Percentiles rank a stretch among this genome's conserved stretches.
phyloP scores from a whole-genome alignment of 2,113 vertebrate genomes.

The Cyphomyrus plagiostoma region DNA sequence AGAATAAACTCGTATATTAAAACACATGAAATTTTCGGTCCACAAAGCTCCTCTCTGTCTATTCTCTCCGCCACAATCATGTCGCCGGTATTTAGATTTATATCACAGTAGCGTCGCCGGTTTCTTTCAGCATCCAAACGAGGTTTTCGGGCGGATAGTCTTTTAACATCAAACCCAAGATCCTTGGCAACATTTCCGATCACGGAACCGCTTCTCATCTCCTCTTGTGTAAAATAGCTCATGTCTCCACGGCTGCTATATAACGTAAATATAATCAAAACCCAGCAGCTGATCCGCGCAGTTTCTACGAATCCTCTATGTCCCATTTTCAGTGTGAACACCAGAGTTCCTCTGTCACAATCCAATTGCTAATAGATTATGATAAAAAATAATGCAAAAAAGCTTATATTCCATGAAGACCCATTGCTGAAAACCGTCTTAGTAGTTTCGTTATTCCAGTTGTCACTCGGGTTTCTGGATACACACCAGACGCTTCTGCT shows the following conservation, averaged over 20 bases:
- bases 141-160: constrained; percentile 36
- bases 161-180: constrained; percentile 1
- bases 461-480: neutral
- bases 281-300: neutral
- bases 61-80: neutral
- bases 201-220: constrained; percentile 43
- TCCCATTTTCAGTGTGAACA: neutral
- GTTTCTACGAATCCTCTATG: neutral
- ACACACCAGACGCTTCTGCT: neutral
- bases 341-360: neutral
- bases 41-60: constrained; percentile 40
- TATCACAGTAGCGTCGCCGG: constrained; percentile 45
- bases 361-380: neutral
- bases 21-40: constrained; percentile 26
- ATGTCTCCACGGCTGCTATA: constrained; percentile 1
- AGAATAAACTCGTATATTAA: constrained; percentile 50
- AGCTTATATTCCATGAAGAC: neutral
- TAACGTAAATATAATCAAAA: neutral
- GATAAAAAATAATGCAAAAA: neutral
- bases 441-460: neutral
- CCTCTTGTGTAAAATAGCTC: constrained; percentile 53
- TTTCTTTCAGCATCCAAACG: constrained; percentile 44
- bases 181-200: constrained; percentile 49
- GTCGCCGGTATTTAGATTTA: constrained; percentile 35
- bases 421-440: neutral